Base-by-base conservation (phyloP, 2,797 vertebrate species). In the Syngnathus acus region DNA sequence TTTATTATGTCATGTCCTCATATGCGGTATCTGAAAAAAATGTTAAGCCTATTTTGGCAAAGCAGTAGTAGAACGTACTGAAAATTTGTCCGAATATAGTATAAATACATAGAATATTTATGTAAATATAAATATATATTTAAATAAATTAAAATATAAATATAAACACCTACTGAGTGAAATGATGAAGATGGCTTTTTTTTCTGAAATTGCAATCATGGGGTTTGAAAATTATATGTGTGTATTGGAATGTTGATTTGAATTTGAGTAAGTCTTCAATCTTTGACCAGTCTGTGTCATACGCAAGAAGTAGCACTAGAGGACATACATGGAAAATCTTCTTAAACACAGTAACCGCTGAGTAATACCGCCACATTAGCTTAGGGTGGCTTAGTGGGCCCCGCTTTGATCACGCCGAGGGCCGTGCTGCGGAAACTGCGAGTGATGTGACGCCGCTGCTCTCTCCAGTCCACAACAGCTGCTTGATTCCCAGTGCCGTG, bases 391-490 rank as follows among this genome's bases (percentile, higher is more conserved):
- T 76, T 78, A 82, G 83, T 81, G 86, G 83, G 74, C 82, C 83
- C 82, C 67, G 70, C 86, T 88, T 88, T 88, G 89, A 89, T 89
- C 89, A 87, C 78, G 70, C 77, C 50, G 71, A 83, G 84, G 86
- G 82, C 80, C 85, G 86, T 76, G 85, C 84, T 88, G 84, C 74
- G 85, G 71, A 81, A 83, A 82, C 84, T 81, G 74, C 86, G 82
- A 65, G 78, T 81, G 86, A 91, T 80, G 81, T 85, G 87, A 86
- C 74, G 85, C 87, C 73, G 83, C 84, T 74, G 84, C 83, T 86
- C 83, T 89, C 86, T 89, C 86, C 89, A 87, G 90, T 91, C 88
- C 88, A 89, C 88, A 90, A 87, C 89, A 91, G 90, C 90, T 90
- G 91, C 89, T 86, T 76, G 50, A 80, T 87, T 92, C 89, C 87